Evolutionary conservation across 2,888 invertebrate species (phyloP), one percentile per base, ranked within the genome.

Genomic region (Drosophila barbarae): DNA sequence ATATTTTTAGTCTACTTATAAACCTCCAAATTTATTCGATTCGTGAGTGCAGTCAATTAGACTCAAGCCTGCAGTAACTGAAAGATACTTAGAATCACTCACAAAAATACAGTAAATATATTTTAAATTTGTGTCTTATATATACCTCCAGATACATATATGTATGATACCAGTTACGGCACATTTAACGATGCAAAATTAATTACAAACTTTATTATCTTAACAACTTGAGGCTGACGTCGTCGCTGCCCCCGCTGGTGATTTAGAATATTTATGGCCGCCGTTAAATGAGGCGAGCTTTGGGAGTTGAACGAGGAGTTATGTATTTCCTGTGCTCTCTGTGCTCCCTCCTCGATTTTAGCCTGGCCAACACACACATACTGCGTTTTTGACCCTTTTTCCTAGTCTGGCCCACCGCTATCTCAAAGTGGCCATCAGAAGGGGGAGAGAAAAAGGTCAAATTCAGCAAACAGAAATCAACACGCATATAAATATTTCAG

Each of bases 401-500:
- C 39, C 41, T n/a, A 42, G 68, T 68, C 55, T 41, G 56, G 72
- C 36, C 30, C 28, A 30, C 70, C 60, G 59, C 73, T 86, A 86
- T 85, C 87, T 71, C 44, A 47, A 66, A 71, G 68, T 70, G 60
- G 61, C 63, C 80, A 86, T 86, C 79, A 70, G 32, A 35, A 13
- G 44, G 18, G 54, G 47, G 69, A 64, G 41, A 64, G 23, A 68
- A 66, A 77, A 84, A 81, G 86, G 84, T 84, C 81, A 84, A 75
- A 73, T 84, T 79, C 64, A 76, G 80, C 85, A 85, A 85, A 84
- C 79, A 85, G 84, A 83, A 85, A 86, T 86, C 87, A 86, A 80
- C 87, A 85, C 84, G 85, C 84, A 77, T 84, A 87, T 86, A 86
- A 87, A 87, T 86, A 77, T 85, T 87, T 76, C 77, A 80, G 69